phyloP scores from a whole-genome alignment of 2,113 vertebrate genomes.

The Melanerpes formicivorus region DNA sequence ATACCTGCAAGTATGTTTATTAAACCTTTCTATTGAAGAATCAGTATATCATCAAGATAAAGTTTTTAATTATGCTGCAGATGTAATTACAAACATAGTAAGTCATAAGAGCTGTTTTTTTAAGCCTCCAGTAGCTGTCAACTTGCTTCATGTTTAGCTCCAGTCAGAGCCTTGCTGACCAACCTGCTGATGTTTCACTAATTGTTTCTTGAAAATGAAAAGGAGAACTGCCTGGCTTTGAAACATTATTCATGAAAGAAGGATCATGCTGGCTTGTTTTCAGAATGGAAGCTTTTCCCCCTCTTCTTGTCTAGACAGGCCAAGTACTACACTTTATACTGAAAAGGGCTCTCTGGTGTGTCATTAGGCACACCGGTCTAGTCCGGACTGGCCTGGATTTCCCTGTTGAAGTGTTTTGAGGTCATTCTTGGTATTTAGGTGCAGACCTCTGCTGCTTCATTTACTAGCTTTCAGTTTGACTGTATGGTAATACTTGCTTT shows the following conservation, averaged over 20 bases:
- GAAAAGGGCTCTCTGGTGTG: conserved; percentile 70
- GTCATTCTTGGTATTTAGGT: not conserved
- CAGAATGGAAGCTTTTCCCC: conserved; percentile 54
- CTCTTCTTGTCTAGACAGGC: conserved; percentile 75
- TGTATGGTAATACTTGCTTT: not conserved
- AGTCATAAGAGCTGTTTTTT: not conserved
- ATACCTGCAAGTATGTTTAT: not conserved
- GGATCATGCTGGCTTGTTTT: conserved; percentile 71
- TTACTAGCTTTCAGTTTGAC: not conserved
- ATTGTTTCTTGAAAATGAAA: conserved; percentile 76
- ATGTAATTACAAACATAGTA: not conserved
- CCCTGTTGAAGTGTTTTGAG: not conserved
- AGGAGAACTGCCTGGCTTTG: conserved; percentile 33
- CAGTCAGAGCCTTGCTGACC: conserved; percentile 41
- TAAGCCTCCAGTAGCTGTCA: not conserved
- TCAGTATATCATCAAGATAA: not conserved
- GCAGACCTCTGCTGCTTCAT: not conserved
- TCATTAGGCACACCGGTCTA: conserved; percentile 57
- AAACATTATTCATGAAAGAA: conserved; percentile 69
- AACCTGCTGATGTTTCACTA: conserved; percentile 68
- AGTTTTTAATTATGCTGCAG: not conserved
- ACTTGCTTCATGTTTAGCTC: conserved; percentile 22
- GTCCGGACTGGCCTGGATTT: conserved; percentile 30
- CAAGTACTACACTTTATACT: conserved; percentile 70
- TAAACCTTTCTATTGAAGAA: not conserved